Base-by-base conservation (phyloP, 2,797 vertebrate genomes). In the Cuculus canorus region DNA sequence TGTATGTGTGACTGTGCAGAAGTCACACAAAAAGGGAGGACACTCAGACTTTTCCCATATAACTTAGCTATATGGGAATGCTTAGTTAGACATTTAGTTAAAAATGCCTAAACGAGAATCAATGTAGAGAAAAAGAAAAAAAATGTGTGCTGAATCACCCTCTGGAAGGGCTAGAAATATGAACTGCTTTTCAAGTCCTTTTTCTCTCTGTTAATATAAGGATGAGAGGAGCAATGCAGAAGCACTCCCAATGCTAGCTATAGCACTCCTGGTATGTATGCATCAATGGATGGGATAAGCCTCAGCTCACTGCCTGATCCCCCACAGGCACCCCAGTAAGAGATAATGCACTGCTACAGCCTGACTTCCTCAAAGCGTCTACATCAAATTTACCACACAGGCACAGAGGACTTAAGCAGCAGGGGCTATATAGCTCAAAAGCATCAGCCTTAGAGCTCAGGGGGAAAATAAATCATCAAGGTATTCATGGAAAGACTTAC, bases 401-500 rank as follows among this genome's bases (percentile, higher is more conserved):
- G 79, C 75, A 73, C 64, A 71, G 65, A 87, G 61, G 61, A 91
- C 65, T 91, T 86, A 56, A 71, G 71, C 53, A 90, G 84, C 48
- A 60, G 37, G 60, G 60, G 71, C 83, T 64, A 2, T 32, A 75
- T 13, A 65, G 73, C 81, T 92, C 52, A 84, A 84, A 83, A 90
- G 17, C 32, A 72, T 72, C 77, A 92, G 39, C 47, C 43, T 73
- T 50, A 57, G 35, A 82, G 65, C 57, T 57, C 82, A 75, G 33
- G 57, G 61, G 59, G 11, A 88, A 95, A 93, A 87, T 17, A 89
- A 79, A 90, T 18, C 43, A 80, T 87, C 50, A 71, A 87, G 61
- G 87, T 80, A 73, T 24, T 88, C 1, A 0, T 35, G 28, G n/a
- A 35, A 91, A 82, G n/a, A 57, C 82, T 70, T 77, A 68, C 5